Base-by-base conservation (phyloP, 2,113 vertebrate genomes). In the Regulus satrapa region DNA sequence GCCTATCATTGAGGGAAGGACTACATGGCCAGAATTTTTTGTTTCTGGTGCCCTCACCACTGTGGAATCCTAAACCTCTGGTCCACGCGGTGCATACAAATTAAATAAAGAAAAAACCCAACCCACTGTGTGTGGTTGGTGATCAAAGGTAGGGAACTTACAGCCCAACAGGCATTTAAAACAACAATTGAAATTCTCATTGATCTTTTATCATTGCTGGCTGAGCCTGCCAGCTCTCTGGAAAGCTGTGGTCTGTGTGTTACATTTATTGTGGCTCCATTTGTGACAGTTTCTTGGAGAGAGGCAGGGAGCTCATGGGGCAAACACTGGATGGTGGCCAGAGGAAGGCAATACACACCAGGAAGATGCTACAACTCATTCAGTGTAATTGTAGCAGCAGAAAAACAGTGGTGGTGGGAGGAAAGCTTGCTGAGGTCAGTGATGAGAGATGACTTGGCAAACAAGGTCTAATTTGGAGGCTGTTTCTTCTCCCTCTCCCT, bases 261-360 rank as follows among this genome's bases (percentile, higher is more conserved):
- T 93, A 67, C 43, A 4, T 89, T 97, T 92, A 92, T 83, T 93
- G 93, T 96, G 89, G 74, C 89, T 96, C 78, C 75, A 21, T 74
- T 94, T 96, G 89, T 94, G 94, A 96, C 94, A 96, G 93, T 55
- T 94, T 97, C 88, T 94, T 95, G 92, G 95, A 97, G 92, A 74
- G 89, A 90, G 89, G 54, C 62, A 69, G 78, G 29, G 38, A 92
- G n/a, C 85, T 90, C 20, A 1, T 83, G 92, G 94, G 94, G 93
- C 96, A 96, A 77, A 88, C 54, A 4, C 93, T 94, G 96, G 93
- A 87, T 67, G 67, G 34, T 79, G 92, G 95, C 95, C 96, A 95
- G 68, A 80, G 81, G 45, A 80, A 96, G 94, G 81, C 94, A 92
- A 5, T 25, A 3, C 32, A 21, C 75, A 83, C 67, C 59, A 52